These are phyloP conservation scores for Tricholauxania praeusta DNA, from an alignment of 2,888 invertebrate species.

Conservation along the genomic window DNA sequence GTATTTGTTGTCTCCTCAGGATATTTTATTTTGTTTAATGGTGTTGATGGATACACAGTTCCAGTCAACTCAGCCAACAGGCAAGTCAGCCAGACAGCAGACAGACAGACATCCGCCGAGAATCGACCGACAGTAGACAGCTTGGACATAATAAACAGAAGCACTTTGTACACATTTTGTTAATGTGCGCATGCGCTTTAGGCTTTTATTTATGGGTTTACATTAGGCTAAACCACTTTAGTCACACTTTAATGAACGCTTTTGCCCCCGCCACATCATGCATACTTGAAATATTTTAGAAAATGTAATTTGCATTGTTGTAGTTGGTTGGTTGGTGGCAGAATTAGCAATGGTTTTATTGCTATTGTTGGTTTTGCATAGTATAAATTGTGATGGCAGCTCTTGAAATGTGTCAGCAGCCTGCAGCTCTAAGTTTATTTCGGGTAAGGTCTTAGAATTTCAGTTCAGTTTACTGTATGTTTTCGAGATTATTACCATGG, in stretches of 20 bases:
- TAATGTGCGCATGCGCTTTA: slow-evolving; percentile 53
- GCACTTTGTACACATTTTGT: slow-evolving; percentile 62
- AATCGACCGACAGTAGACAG: slow-evolving; percentile 33
- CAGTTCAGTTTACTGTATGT: too few relatives aligned
- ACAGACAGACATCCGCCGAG: slow-evolving; percentile 6
- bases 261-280: slow-evolving; percentile 32
- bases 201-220: slow-evolving; percentile 62
- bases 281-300: neutral
- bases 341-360: neutral
- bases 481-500: too few relatives aligned
- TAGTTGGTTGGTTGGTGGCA: neutral
- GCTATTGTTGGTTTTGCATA: neutral
- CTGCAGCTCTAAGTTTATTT: too few relatives aligned
- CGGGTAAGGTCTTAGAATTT: too few relatives aligned
- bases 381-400: too few relatives aligned
- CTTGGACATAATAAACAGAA: slow-evolving; percentile 57
- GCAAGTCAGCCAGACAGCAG: slow-evolving; percentile 16
- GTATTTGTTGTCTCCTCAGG: slow-evolving; percentile 49
- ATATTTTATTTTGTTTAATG: slow-evolving; percentile 59
- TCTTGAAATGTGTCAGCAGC: too few relatives aligned
- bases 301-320: neutral
- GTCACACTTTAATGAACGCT: slow-evolving; percentile 61
- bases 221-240: slow-evolving; percentile 67
- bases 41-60: slow-evolving; percentile 47
- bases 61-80: slow-evolving; percentile 28